Evolutionary conservation across 2,888 invertebrate genomes (phyloP), one percentile per base, ranked within the genome.

Genomic region (Pseudococcus longispinus): DNA sequence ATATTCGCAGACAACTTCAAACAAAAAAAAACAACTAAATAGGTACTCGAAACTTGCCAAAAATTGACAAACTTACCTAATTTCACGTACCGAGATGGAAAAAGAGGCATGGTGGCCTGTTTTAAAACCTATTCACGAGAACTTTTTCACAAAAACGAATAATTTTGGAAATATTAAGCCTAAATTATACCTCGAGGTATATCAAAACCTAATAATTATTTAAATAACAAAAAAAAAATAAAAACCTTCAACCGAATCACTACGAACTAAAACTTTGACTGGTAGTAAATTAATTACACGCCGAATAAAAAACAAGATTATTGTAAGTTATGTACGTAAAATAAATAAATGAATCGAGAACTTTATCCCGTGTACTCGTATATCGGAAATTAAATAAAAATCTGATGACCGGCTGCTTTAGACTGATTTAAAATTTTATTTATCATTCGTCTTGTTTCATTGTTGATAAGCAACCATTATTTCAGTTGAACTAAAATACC

Each of bases 271-370:
- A 80, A 80, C 77, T 80, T 80, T 20, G 77, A 80, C 77, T 80
- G 42, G n/a, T 2, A 42, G 32, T 80, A 80, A 80, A 80, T 80
- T 80, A 80, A 80, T 42, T 80, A 80, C 18, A 42, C 20, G 23
- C 29, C 18, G 42, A 70, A 29, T 29, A 18, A 44, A 20, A 55
- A 44, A 46, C 29, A 83, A 83, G 42, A 83, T 46, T 60, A 46
- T 29, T 20, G 42, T 37, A 82, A 44, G 44, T 82, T 42, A 26
- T 6, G 29, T 32, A 84, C 77, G 77, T 42, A 80, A 80, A 80
- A 42, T 80, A 84, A 84, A 84, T 55, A 83, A 83, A 51, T 15
- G 29, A 84, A 84, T 46, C 20, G 20, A 84, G 84, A 84, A 84
- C 84, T 84, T 84, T 84, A 84, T 60, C 60, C 84, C 37, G 20